phyloP scores from a whole-genome alignment of 2,797 vertebrate species.

The Mastacembelus armatus region DNA sequence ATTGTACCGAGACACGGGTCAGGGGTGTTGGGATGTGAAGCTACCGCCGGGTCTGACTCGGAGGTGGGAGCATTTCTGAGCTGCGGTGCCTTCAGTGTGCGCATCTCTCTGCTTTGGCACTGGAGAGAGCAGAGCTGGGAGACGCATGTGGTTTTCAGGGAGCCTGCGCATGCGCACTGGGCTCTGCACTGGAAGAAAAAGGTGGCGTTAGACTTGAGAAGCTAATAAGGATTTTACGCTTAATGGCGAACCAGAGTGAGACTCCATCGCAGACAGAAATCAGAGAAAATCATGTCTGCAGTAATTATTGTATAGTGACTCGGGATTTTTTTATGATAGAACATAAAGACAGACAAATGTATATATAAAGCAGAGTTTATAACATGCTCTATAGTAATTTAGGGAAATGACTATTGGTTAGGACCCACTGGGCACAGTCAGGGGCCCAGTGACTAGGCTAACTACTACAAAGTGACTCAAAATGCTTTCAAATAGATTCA shows the following conservation, averaged over 20 bases:
- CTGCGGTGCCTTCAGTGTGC: conserved; percentile 45
- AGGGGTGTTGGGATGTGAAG: conserved; percentile 11
- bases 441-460: too few relatives aligned
- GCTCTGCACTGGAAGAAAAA: conserved; percentile 11
- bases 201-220: conserved; percentile 5
- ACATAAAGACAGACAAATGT: neutral
- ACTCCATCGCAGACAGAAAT: neutral
- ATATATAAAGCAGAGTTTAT: too few relatives aligned
- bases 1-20: conserved; percentile 34
- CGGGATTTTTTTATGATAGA: neutral
- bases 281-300: neutral
- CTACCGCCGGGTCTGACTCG: conserved; percentile 33
- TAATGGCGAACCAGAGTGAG: neutral
- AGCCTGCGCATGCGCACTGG: conserved; percentile 70
- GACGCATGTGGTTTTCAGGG: conserved; percentile 68
- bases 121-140: conserved; percentile 49
- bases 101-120: conserved; percentile 64
- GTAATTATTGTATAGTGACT: neutral
- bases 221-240: conserved; percentile 1
- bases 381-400: too few relatives aligned
- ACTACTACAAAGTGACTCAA: too few relatives aligned
- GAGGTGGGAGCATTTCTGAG: conserved; percentile 52
- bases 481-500: too few relatives aligned
- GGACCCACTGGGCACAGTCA: too few relatives aligned
- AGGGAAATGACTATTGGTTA: too few relatives aligned